Conservation (phyloP, 2,888 invertebrate species). For the Philereme vetulata region DNA sequence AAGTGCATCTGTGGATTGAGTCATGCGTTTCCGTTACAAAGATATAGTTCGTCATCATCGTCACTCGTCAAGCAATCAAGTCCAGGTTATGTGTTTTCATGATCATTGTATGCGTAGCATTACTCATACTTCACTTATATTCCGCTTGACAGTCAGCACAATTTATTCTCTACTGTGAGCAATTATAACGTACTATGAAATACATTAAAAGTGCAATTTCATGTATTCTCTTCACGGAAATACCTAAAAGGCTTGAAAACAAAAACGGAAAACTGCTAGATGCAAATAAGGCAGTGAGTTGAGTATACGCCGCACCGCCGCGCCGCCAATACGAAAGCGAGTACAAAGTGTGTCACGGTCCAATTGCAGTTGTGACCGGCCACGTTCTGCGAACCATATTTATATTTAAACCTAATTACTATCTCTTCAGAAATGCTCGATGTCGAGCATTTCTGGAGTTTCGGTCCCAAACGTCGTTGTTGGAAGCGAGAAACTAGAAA, state of each 20-base stretch:
- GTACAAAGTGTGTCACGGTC: slow-evolving; percentile 74
- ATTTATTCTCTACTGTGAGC: slow-evolving; percentile 9
- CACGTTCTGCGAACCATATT: slow-evolving; percentile 64
- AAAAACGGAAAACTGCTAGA: slow-evolving; percentile 31
- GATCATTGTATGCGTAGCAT: slow-evolving; percentile 5
- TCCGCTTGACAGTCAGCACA: slow-evolving; percentile 8
- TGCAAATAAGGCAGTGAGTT: slow-evolving; percentile 38
- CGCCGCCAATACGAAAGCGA: slow-evolving; percentile 66
- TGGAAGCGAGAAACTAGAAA: too few species aligned
- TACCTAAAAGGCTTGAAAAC: slow-evolving; percentile 22
- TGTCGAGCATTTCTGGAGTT: too few species aligned
- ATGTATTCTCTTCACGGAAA: slow-evolving; percentile 21
- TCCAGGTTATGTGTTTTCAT: slow-evolving; percentile 11
- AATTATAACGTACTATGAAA: slow-evolving; percentile 4
- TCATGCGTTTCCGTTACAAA: slow-evolving; percentile 50
- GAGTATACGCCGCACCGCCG: slow-evolving; percentile 44
- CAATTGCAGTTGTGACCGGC: slow-evolving; percentile 68
- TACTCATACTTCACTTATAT: slow-evolving; percentile 4
- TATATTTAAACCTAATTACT: slow-evolving; percentile 23
- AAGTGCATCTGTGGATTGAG: slow-evolving; percentile 50
- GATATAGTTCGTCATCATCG: slow-evolving; percentile 34
- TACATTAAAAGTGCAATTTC: slow-evolving; percentile 10
- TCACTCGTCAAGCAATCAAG: slow-evolving; percentile 18
- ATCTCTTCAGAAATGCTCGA: too few species aligned
- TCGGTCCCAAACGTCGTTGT: too few species aligned